Evolutionary conservation across 2,888 invertebrate species (phyloP).

Genomic region (Uropetala carovei): DNA sequence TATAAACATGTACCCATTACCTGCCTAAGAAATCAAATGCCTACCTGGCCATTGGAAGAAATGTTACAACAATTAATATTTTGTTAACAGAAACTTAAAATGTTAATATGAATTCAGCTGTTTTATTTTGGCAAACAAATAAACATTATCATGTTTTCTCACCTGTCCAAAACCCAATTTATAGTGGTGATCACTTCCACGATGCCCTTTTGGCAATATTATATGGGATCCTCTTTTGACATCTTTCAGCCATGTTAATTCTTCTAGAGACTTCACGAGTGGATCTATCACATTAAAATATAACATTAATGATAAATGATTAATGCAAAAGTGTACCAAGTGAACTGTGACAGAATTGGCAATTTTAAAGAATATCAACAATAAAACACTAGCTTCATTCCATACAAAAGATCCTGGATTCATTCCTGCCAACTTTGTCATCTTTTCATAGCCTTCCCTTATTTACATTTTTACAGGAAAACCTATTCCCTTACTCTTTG

Average conservation of each 20-base stretch:
- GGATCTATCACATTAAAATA: not conserved
- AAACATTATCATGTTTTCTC: not conserved
- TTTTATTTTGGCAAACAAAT: no score
- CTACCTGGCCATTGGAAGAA: no score
- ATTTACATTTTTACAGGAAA: no score
- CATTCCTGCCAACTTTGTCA: no score
- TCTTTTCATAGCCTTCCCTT: no score
- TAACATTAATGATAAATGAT: not conserved
- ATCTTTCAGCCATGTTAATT: conserved; percentile 61
- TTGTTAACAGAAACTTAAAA: no score
- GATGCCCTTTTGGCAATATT: conserved; percentile 54
- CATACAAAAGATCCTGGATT: not conserved
- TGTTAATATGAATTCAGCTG: no score
- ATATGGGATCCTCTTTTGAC: conserved; percentile 29
- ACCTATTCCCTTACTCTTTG: no score
- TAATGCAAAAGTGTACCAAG: not conserved
- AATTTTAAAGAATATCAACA: not conserved
- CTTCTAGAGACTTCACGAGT: not conserved
- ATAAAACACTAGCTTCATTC: not conserved
- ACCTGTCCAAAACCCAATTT: conserved; percentile 54
- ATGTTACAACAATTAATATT: no score
- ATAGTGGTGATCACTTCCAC: not conserved
- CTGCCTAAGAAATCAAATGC: no score
- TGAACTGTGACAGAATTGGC: not conserved
- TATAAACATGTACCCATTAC: no score